These are phyloP conservation scores for Amphipyra tragopoginis DNA, from an alignment of 2,888 invertebrate genomes.

Conservation along the genomic window DNA sequence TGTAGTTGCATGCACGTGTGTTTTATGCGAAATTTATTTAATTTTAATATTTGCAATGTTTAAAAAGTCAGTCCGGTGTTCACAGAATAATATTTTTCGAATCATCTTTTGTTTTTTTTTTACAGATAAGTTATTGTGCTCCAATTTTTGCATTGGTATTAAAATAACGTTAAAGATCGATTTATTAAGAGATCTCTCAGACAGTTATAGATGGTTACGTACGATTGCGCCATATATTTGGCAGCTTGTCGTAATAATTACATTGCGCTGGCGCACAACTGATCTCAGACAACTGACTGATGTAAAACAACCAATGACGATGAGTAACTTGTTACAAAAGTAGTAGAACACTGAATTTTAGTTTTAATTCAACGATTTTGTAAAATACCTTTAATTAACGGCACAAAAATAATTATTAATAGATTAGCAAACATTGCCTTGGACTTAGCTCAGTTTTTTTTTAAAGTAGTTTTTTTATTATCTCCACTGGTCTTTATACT, in stretches of 20 bases:
- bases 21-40: constrained; percentile 22
- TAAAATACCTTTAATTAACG: not conserved
- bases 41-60: constrained; percentile 12
- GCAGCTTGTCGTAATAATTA: constrained; percentile 35
- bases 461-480: constrained; percentile 2
- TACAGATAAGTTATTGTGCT: not conserved
- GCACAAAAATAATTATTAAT: not conserved
- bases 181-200: constrained; percentile 17
- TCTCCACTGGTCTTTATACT: constrained; percentile 14
- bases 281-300: constrained; percentile 22
- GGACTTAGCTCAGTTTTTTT: not conserved
- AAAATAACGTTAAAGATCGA: constrained; percentile 28
- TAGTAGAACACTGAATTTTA: not conserved
- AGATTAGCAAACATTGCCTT: constrained; percentile 11
- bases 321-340: constrained; percentile 17
- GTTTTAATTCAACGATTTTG: too few relatives aligned
- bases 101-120: not conserved
- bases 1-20: constrained; percentile 5
- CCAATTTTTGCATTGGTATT: constrained; percentile 14
- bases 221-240: constrained; percentile 37
- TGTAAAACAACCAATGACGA: constrained; percentile 26
- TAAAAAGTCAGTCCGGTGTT: not conserved
- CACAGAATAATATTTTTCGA: too few relatives aligned
- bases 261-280: constrained; percentile 38
- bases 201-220: constrained; percentile 41